Base-by-base conservation (phyloP, 2,888 invertebrate genomes). In the Harpalus rubripes region DNA sequence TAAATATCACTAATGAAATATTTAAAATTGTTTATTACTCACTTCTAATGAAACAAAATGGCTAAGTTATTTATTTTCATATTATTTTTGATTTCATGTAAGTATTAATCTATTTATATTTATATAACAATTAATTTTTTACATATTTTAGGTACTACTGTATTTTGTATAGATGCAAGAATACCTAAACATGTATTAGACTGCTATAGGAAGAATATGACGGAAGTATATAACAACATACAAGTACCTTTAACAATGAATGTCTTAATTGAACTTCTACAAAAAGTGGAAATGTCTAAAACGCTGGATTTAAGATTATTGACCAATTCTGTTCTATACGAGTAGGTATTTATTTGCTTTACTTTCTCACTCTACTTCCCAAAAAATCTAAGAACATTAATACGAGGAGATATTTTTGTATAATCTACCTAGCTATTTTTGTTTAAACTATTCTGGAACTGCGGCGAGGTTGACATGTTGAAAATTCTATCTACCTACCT, bases 201-300 rank as follows among this genome's bases (percentile, higher is more conserved):
- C 88, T 95, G 95, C 88, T 95, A 95, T 89, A 91, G 92, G 76
- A 91, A 91, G 52, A 92, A 92, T 18, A 92, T 92, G 0, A 92
- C 92, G 0, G 83, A 86, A 15, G 87, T 88, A 80, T 88, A 90
- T 41, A 88, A 92, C 7, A 76, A 76, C 0, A 32, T 63, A 18
- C 90, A 91, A 68, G 92, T 94, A 32, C 95, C 95, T 0, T 90
- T 93, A 85, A 93, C 94, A 16, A 89, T 95, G 4, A 93, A 93
- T 86, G 91, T 94, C 0, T 91, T 94, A 81, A 90, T 95, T 22
- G 95, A 95, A 81, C 89, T 95, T 10, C 87, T 95, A 44, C 92
- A 93, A 87, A 94, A 94, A 90, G 89, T 95, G 82, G 95, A 95
- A 89, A 89, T 90, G 81, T 87, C 90, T 74, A 91, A 92, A 59